A percentile compares a stretch with the other conserved stretches of the same genome.
Conservation (phyloP, 2,113 vertebrate species). For the Trachemys scripta region DNA sequence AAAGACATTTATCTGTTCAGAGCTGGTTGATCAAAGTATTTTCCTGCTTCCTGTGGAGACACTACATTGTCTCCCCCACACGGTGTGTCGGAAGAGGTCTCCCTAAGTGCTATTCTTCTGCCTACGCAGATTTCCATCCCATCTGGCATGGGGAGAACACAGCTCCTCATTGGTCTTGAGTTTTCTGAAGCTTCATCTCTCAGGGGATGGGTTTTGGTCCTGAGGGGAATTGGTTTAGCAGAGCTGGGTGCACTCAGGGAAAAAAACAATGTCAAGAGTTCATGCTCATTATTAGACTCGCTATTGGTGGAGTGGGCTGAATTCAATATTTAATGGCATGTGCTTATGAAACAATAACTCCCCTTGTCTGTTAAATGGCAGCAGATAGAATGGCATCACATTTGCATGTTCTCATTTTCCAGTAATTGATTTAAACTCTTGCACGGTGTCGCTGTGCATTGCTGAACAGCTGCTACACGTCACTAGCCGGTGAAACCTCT, state of each 20-base stretch:
- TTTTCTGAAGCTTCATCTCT: neutral
- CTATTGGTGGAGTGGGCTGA: accelerated
- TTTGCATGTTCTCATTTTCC: neutral
- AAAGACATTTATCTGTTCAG: neutral
- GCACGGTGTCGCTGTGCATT: neutral
- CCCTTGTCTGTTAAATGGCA: accelerated
- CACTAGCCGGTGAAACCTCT: neutral
- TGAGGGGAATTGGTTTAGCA: neutral
- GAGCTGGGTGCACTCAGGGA: neutral
- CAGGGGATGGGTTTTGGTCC: neutral
- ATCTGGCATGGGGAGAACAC: neutral
- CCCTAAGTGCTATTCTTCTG: neutral
- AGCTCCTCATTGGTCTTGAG: neutral
- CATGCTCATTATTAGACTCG: neutral
- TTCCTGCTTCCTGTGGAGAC: neutral
- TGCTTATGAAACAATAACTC: neutral
- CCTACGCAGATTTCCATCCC: neutral
- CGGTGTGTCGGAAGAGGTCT: too few species aligned
- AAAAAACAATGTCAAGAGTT: neutral
- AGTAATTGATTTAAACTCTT: neutral
- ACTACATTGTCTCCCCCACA: neutral
- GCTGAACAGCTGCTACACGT: neutral
- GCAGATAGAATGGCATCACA: accelerated
- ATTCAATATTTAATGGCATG: conserved; percentile 22
- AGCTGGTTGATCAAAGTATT: neutral